phyloP scores from a whole-genome alignment of 2,888 invertebrate genomes.

The Epistrophella euchroma region DNA sequence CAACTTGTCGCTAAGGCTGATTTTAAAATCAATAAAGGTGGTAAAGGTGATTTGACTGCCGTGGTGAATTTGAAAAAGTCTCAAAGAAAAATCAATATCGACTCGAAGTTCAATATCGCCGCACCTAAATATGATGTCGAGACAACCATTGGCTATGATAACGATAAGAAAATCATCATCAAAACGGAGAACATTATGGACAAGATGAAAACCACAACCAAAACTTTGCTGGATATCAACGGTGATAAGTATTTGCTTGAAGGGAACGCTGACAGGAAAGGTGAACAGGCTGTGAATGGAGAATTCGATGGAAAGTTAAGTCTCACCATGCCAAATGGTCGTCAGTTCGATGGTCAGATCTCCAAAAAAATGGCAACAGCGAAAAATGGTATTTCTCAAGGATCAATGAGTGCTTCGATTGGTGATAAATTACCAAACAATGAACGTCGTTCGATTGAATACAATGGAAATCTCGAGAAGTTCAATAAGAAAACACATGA shows the following conservation, averaged over 20 bases:
- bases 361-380: constrained; percentile 83
- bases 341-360: constrained; percentile 82
- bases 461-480: constrained; percentile 82
- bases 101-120: constrained; percentile 86
- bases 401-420: constrained; percentile 84
- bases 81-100: constrained; percentile 86
- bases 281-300: constrained; percentile 79
- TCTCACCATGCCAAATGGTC: constrained; percentile 78
- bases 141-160: constrained; percentile 88
- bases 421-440: constrained; percentile 79
- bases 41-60: constrained; percentile 86
- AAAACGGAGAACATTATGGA: constrained; percentile 86
- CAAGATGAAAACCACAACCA: constrained; percentile 86
- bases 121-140: constrained; percentile 87
- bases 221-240: constrained; percentile 85
- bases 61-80: constrained; percentile 83
- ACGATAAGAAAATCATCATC: constrained; percentile 87
- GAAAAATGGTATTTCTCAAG: constrained; percentile 83
- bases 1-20: constrained; percentile 87
- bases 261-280: constrained; percentile 78
- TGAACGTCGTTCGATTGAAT: constrained; percentile 82
- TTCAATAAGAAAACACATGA: constrained; percentile 83
- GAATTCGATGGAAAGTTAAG: constrained; percentile 79
- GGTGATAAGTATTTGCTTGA: constrained; percentile 84
- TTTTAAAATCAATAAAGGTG: constrained; percentile 86